These are phyloP conservation scores for Tuta absoluta DNA, from an alignment of 2,888 invertebrate genomes.

Conservation along the genomic window DNA sequence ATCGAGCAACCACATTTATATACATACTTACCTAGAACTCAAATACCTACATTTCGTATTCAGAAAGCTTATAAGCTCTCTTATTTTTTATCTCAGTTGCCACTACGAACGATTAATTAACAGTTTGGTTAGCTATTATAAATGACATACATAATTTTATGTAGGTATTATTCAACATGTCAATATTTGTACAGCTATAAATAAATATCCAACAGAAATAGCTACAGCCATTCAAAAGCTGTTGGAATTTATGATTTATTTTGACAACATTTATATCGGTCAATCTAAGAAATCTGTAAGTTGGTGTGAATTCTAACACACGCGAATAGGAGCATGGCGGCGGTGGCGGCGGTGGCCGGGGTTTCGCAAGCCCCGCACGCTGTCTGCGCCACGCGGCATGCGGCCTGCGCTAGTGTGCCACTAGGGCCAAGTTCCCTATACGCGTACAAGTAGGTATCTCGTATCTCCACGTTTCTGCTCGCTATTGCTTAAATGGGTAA, in stretches of 20 bases:
- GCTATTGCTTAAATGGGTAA: neutral
- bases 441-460: slow-evolving; percentile 5
- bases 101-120: neutral
- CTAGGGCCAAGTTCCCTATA: slow-evolving; percentile 21
- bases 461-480: neutral
- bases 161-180: neutral
- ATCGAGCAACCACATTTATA: slow-evolving; percentile 57
- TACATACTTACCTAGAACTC: slow-evolving; percentile 39
- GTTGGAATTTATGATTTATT: slow-evolving; percentile 3
- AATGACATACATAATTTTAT: neutral
- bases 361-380: slow-evolving; percentile 14
- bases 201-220: neutral
- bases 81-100: slow-evolving; percentile 12
- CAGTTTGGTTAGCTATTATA: neutral
- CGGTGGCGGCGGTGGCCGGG: slow-evolving; percentile 9
- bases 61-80: slow-evolving; percentile 14
- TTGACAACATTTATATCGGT: slow-evolving; percentile 2
- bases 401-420: slow-evolving; percentile 13
- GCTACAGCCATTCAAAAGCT: neutral
- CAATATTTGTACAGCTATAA: neutral
- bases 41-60: slow-evolving; percentile 7
- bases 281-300: slow-evolving; percentile 8
- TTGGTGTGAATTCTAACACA: slow-evolving; percentile 24
- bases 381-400: slow-evolving; percentile 15
- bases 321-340: slow-evolving; percentile 22